Base-by-base conservation (phyloP, 2,113 vertebrate species). In the Peucedramus taeniatus region DNA sequence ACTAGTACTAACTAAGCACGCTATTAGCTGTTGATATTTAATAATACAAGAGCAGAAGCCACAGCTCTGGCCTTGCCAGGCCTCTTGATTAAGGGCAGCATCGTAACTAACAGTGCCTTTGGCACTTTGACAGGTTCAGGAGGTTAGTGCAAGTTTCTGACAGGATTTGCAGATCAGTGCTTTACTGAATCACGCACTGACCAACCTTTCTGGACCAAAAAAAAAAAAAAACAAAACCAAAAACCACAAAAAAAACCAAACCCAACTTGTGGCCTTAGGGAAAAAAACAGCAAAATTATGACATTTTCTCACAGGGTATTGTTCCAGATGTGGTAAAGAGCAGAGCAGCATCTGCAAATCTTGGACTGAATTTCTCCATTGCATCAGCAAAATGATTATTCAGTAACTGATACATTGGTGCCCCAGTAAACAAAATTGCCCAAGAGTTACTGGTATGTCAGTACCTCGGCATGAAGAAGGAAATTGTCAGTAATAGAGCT, bases 1-100 rank as follows among this genome's bases (percentile, higher is more conserved):
- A 91, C 65, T 69, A 91, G n/a, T 82, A 91, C 81, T 93, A 92
- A 94, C 39, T 51, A 91, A 91, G 89, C 78, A 94, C 0, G 9
- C 81, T 93, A 94, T 96, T 96, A 95, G 87, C 74, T 76, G 75
- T 87, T 96, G 84, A 89, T 96, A 91, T 94, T 93, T 72, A 96
- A 90, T 95, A 96, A 89, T 8, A 60, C 49, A 89, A 54, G 57
- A 96, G 85, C 89, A 96, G 89, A 93, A 95, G 75, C 87, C 83
- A 69, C 78, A 76, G 89, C 27, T 65, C 81, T 80, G 78, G 87
- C 39, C 57, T 76, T 53, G 37, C 87, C 92, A 91, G 89, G 54
- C 81, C 87, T 91, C 89, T 76, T 42, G 78, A 96, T 91, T 94
- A 91, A 94, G 74, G 57, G 75, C 61, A 85, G 83, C 50, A 65